Conservation (phyloP, 92 coral and sea anemone genomes). For the Zoanthus sansibaricus region DNA sequence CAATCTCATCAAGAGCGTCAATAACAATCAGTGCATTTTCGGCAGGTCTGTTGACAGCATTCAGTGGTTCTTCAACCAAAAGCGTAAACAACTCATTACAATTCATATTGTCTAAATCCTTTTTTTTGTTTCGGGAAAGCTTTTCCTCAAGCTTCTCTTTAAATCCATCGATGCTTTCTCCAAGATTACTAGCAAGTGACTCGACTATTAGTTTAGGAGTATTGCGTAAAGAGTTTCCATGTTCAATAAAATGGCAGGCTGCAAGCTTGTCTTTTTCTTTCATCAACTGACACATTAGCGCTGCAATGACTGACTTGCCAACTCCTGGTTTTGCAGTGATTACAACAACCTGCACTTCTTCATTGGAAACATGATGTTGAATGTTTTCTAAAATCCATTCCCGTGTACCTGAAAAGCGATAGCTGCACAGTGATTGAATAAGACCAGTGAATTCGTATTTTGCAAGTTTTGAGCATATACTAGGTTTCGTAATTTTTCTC, state of each 20-base stretch:
- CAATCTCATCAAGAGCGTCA: too few relatives aligned
- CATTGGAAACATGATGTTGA: conserved; percentile 21
- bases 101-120: conserved; percentile 17
- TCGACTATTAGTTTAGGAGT: conserved; percentile 49
- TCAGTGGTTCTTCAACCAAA: conserved; percentile 33
- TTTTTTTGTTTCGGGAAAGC: not conserved
- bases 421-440: conserved; percentile 31
- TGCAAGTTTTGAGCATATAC: conserved; percentile 13
- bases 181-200: conserved; percentile 69
- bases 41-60: not conserved
- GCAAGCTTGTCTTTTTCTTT: too few relatives aligned
- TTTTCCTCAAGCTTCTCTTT: too few relatives aligned
- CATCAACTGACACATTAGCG: too few relatives aligned
- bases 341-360: conserved; percentile 60
- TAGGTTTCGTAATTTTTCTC: not conserved
- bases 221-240: conserved; percentile 51
- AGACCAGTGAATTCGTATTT: conserved; percentile 49
- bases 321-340: too few relatives aligned
- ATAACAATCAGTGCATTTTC: conserved; percentile 19
- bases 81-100: conserved; percentile 31
- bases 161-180: not conserved
- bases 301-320: too few relatives aligned
- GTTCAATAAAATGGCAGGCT: conserved; percentile 70
- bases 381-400: conserved; percentile 53
- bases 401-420: conserved; percentile 63